Base-by-base conservation (phyloP, 1,140 invertebrate species). In the Hesperophylax magnus region DNA sequence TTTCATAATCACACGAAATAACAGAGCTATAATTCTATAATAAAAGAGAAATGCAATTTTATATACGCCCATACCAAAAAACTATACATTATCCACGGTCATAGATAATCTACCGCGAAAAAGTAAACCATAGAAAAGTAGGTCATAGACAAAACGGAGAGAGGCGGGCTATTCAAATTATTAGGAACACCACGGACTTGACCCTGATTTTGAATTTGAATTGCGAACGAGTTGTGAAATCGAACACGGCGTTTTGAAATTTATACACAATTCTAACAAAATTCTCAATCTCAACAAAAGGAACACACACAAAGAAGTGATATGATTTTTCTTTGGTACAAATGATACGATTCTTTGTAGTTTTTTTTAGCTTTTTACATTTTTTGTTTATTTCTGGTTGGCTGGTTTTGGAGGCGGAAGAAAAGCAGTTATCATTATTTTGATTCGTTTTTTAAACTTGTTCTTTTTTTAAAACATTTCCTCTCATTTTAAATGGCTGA, bases 121-220 rank as follows among this genome's bases (percentile, higher is more conserved):
- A 53, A 72, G 69, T 53, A 53, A 67, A 8, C 63, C 63, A 67
- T 67, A 31, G 63, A 75, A 75, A 75, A 31, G 72, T 75, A 47
- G 54, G 54, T 58, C 72, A 75, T 60, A 75, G 72, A 71, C 31
- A 71, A 71, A 67, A 7, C 22, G 61, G 18, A 17, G 69, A 72
- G 56, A 75, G 72, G 72, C 72, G 72, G 54, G 72, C 67, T 27
- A 75, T 58, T 75, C 72, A 47, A 75, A 75, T 75, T 39, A 39
- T 39, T 75, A 75, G 58, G 72, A 75, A 75, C 72, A 27, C 72
- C 72, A 56, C 72, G 27, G 72, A 75, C 72, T 75, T 75, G 72
- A 75, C 72, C 72, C 58, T 75, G 53, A 75, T 75, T 75, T 75
- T 75, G 72, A 75, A 75, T 75, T 75, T 75, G 31, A 75, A 75